Base-by-base conservation (phyloP, 1,140 invertebrate species). In the Akabosia matsudoensis region DNA sequence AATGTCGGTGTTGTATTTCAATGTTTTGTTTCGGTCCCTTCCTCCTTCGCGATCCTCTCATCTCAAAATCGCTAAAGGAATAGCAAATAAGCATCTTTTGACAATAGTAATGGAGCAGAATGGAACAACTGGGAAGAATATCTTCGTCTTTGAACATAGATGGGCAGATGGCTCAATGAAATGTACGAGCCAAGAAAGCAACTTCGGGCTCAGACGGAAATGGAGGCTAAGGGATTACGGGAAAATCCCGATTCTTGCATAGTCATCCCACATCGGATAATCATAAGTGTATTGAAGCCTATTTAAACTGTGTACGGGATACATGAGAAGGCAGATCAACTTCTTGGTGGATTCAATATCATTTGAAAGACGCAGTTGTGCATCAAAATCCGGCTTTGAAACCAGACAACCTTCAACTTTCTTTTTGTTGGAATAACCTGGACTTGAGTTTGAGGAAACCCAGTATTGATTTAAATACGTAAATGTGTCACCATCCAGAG, bases 51-150 rank as follows among this genome's bases (percentile, higher is more conserved):
- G 7, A 45, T 45, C 7, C 37, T 10, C 28, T 24, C 28, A 30
- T 61, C 54, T 24, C 61, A 24, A 67, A 67, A 67, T 67, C 61
- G 31, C 61, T 67, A 67, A 67, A 67, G 61, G 30, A 67, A 67
- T 67, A 30, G 61, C n/a, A 56, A 56, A 67, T 67, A 67, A 67
- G 61, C 30, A 31, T 30, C 61, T 67, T 67, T 24, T 67, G 61
- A 67, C 26, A 67, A 67, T 67, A 61, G 26, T 61, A 67, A 67
- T 67, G 61, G 30, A 67, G 28, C 61, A 67, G 24, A 28, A 30
- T 24, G 61, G 61, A 28, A 31, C 61, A 67, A 67, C 61, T 31
- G 30, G 3, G 13, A 30, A n/a, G 4, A 22, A 7, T 10, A 28
- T 67, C n/a, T n/a, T 67, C n/a, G 13, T 67, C n/a, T 67, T 22